These are phyloP conservation scores for Peromyscus aztecus DNA, from an alignment of 2,797 vertebrate genomes.

Conservation along the genomic window DNA sequence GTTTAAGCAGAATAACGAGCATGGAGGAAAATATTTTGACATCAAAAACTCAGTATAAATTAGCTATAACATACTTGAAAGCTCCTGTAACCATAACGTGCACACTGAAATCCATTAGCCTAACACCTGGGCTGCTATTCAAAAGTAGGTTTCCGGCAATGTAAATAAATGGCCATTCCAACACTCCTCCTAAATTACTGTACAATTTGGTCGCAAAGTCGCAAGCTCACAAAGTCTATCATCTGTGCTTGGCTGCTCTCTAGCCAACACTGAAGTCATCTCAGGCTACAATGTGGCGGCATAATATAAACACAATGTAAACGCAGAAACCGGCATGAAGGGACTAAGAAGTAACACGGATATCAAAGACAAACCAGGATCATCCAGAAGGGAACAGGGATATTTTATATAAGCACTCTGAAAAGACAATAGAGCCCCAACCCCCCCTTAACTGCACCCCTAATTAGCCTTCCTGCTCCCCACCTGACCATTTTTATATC, in stretches of 20 bases:
- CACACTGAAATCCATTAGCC: constrained; percentile 79
- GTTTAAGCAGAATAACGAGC: constrained; percentile 84
- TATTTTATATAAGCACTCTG: constrained; percentile 81
- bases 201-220: constrained; percentile 73
- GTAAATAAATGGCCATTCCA: constrained; percentile 66
- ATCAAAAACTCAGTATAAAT: constrained; percentile 84
- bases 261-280: constrained; percentile 68
- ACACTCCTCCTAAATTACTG: constrained; percentile 73
- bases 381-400: constrained; percentile 6
- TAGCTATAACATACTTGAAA: constrained; percentile 82
- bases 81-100: constrained; percentile 64
- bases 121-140: constrained; percentile 79
- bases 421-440: constrained; percentile 81
- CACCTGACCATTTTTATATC: constrained; percentile 64
- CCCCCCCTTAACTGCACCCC: constrained; percentile 55
- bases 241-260: constrained; percentile 70
- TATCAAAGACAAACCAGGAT: constrained; percentile 81
- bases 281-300: constrained; percentile 59
- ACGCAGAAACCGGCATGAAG: constrained; percentile 67
- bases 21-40: constrained; percentile 86
- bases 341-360: constrained; percentile 77
- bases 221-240: constrained; percentile 75
- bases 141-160: constrained; percentile 71
- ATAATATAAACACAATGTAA: constrained; percentile 62
- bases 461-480: constrained; percentile 50